These are phyloP conservation scores for Thyatira batis DNA, from an alignment of 2,888 invertebrate species.

Conservation along the genomic window DNA sequence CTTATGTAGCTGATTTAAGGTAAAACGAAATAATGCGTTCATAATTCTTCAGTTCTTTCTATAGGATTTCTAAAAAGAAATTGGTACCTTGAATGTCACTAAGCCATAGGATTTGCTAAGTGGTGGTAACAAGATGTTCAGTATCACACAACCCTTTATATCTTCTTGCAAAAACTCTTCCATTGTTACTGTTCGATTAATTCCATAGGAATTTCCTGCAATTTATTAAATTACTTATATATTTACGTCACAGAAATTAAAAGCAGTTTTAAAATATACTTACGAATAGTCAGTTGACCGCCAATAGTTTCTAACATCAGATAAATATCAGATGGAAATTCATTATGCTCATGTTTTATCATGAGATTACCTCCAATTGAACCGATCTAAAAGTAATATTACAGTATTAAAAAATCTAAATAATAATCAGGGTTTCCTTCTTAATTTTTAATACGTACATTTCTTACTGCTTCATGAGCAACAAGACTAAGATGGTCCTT, in stretches of 20 bases:
- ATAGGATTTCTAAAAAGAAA: too few species aligned
- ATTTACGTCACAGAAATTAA: too few species aligned
- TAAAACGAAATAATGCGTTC: too few species aligned
- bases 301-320: constrained; percentile 64
- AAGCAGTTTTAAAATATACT: too few species aligned
- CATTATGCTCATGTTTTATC: not conserved
- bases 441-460: constrained; percentile 75
- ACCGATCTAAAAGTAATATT: constrained; percentile 68
- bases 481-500: constrained; percentile 86
- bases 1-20: too few species aligned
- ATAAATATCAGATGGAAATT: constrained; percentile 87
- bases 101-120: constrained; percentile 30
- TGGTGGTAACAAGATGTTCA: constrained; percentile 49
- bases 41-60: too few species aligned
- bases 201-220: constrained; percentile 39
- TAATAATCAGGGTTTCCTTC: not conserved
- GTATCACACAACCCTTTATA: constrained; percentile 65
- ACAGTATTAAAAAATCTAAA: not conserved
- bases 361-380: constrained; percentile 84
- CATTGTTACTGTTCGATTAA: constrained; percentile 47
- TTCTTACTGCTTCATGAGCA: constrained; percentile 87
- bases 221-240: too few species aligned
- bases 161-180: constrained; percentile 63
- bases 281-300: constrained; percentile 44
- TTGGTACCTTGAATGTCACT: constrained; percentile 49